These are phyloP conservation scores for Uropetala carovei DNA, from an alignment of 2,888 invertebrate genomes.

Conservation along the genomic window DNA sequence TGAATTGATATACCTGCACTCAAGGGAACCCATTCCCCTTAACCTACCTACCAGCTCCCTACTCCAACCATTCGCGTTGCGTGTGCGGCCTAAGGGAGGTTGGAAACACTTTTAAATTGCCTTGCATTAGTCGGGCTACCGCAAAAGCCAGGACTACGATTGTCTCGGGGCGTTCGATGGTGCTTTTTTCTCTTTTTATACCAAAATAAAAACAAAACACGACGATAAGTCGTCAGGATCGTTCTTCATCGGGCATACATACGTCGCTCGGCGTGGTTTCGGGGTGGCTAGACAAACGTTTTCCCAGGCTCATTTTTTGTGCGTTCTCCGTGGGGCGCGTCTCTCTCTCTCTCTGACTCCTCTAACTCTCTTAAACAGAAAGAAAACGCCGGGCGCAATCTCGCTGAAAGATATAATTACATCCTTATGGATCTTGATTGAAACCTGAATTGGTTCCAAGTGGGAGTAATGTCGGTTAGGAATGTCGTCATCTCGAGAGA, in stretches of 20 bases:
- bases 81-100: too few species aligned
- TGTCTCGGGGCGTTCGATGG: too few species aligned
- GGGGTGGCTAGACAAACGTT: neutral
- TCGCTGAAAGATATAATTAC: slow-evolving; percentile 58
- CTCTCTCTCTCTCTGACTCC: too few species aligned
- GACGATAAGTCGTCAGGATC: neutral
- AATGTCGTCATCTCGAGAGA: neutral
- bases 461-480: slow-evolving; percentile 17
- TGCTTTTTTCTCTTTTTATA: neutral
- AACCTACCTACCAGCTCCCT: too few species aligned
- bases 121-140: too few species aligned
- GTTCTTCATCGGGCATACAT: neutral
- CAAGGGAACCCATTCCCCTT: too few species aligned
- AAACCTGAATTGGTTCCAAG: slow-evolving; percentile 39
- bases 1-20: too few species aligned
- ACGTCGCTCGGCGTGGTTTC: neutral
- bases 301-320: neutral
- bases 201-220: neutral
- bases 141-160: too few species aligned
- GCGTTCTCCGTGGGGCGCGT: neutral
- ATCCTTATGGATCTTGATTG: slow-evolving; percentile 40
- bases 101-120: too few species aligned
- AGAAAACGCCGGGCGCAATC: neutral
- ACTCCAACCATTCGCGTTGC: too few species aligned
- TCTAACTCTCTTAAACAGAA: slow-evolving; percentile 14